Base-by-base conservation (phyloP, 2,888 invertebrate genomes). In the Actias luna region DNA sequence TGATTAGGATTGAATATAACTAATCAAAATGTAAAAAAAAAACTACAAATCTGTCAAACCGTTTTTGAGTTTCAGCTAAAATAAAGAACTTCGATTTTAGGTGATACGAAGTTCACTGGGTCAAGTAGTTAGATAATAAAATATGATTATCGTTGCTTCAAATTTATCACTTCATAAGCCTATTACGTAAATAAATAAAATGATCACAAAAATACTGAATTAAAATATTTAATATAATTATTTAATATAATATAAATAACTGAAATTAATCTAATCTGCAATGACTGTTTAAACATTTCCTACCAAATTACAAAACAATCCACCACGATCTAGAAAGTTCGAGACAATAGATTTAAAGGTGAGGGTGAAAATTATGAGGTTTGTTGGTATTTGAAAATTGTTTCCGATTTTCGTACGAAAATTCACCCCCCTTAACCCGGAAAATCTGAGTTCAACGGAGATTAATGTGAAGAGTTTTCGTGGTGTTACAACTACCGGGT, bases 351-450 rank as follows among this genome's bases (percentile, higher is more conserved):
- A 70, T 72, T 67, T 60, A 69, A 84, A 87, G 85, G 85, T 85
- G 81, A 78, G 78, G 71, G 71, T 69, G 65, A 78, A 74, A 88
- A 87, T 89, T 88, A 88, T 86, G 85, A 84, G 87, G 81, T 83
- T 84, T 84, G 87, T 87, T 89, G 84, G 84, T 88, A 85, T 83
- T 83, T 74, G 76, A 73, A 86, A 88, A 89, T 88, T 89, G 88
- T 89, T 88, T 83, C 88, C 83, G 83, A 88, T 86, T 86, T 83
- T 75, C 73, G 74, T 70, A 67, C 72, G 80, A 78, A 86, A 87
- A 81, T 84, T 84, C 68, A 75, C 72, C 71, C 72, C 65, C 72
- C 65, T 68, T 85, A 87, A 83, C 87, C 84, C 74, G 70, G 73
- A 66, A 83, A 88, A 88, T 87, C 84, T 84, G 85, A 85, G 81